phyloP scores from a whole-genome alignment of 2,797 vertebrate genomes.

The Ctenopoma multispine region DNA sequence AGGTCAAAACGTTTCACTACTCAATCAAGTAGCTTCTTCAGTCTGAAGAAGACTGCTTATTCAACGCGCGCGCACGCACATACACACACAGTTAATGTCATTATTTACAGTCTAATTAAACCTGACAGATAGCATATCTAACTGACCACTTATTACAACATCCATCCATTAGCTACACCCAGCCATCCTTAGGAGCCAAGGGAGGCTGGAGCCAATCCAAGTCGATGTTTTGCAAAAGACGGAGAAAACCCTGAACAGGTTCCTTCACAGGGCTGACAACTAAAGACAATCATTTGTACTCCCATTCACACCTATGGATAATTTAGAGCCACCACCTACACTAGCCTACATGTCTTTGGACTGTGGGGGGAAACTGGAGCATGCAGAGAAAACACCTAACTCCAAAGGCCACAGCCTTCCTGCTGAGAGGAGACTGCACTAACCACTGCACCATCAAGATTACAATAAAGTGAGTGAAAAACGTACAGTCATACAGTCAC shows the following conservation, averaged over 20 bases:
- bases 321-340: neutral
- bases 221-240: neutral
- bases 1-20: too few species aligned
- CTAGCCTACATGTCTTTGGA: neutral
- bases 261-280: neutral
- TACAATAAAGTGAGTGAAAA: constrained; percentile 3
- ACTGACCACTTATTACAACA: neutral
- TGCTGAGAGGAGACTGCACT: neutral
- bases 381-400: neutral
- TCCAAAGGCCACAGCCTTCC: neutral
- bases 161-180: too few species aligned
- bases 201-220: neutral
- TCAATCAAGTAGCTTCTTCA: too few species aligned
- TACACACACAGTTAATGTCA: neutral
- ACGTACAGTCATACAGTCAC: neutral
- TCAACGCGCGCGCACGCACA: neutral
- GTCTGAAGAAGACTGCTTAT: constrained; percentile 1
- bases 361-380: neutral
- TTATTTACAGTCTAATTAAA: constrained; percentile 37
- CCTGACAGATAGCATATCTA: neutral
- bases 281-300: neutral
- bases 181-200: neutral
- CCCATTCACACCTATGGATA: neutral
- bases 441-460: neutral
- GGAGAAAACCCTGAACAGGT: neutral